Evolutionary conservation across 2,888 invertebrate species (phyloP).

Genomic region (Erebia epiphron): DNA sequence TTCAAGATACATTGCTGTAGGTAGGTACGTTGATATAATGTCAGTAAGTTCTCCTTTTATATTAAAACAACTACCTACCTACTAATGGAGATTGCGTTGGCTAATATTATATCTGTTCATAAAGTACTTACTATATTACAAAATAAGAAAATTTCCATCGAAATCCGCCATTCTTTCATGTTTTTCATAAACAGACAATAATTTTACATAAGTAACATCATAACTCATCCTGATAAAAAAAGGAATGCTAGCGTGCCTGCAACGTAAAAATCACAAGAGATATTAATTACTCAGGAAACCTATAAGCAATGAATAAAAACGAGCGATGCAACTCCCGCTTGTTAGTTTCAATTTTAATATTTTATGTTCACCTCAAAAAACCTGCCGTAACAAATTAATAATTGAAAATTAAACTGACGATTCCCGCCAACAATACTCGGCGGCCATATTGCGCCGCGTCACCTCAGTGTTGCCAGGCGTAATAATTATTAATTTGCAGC

Average conservation of each 20-base stretch:
- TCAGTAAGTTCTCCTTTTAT: too few relatives aligned
- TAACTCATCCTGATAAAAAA: background rate
- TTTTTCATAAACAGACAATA: background rate
- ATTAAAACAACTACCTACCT: too few relatives aligned
- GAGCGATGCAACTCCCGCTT: slow-evolving; percentile 19
- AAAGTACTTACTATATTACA: too few relatives aligned
- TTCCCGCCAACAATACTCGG: slow-evolving; percentile 68
- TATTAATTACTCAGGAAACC: slow-evolving; percentile 26
- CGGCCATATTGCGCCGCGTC: slow-evolving; percentile 72
- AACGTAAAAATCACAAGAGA: slow-evolving; percentile 20
- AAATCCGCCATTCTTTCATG: background rate
- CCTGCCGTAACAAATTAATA: slow-evolving; percentile 44
- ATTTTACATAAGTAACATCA: background rate
- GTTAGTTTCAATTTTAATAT: slow-evolving; percentile 26
- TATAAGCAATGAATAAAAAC: slow-evolving; percentile 26
- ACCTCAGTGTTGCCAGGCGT: slow-evolving; percentile 77
- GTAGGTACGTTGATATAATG: too few relatives aligned
- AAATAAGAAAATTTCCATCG: background rate
- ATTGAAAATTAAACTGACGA: slow-evolving; percentile 62
- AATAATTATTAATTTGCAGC: slow-evolving; percentile 81
- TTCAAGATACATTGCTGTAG: too few relatives aligned
- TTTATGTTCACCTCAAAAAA: slow-evolving; percentile 26
- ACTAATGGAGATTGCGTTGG: too few relatives aligned
- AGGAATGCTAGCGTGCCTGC: background rate
- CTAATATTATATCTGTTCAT: too few relatives aligned